Evolutionary conservation across 2,113 vertebrate species (phyloP), one percentile per base, ranked within the genome.

Genomic region (Myanophis thanlyinensis): DNA sequence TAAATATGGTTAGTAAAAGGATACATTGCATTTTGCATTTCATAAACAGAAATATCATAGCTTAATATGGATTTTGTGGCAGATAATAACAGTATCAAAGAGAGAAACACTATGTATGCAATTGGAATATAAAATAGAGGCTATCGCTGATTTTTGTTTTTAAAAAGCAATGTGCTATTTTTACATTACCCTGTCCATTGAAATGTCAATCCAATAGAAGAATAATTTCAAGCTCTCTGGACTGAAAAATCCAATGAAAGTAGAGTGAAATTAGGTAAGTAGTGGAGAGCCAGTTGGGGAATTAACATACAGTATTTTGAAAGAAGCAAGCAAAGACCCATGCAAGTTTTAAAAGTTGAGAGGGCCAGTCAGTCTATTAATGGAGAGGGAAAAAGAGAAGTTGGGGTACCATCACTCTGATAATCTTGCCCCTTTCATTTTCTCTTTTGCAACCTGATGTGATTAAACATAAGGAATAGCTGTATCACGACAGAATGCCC

Each of bases 1-100:
- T 98, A 97, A 96, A 97, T 94, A 96, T 96, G 96, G 93, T 91
- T 96, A 95, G 94, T 93, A 95, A 97, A 97, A 97, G 94, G 96
- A 94, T 97, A 96, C 95, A 97, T 97, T 97, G 97, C 94, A 93
- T 95, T 96, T 89, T 90, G 94, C 95, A 87, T 93, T 95, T 97
- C 97, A 97, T 97, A 97, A 96, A 94, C 94, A 92, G 90, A 93
- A 94, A 95, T 95, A 11, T 95, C 95, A 97, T 96, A 95, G 95
- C 95, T 95, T 96, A 95, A 95, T 95, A 89, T 95, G 91, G 93
- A 95, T 97, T 97, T 97, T 97, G 95, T 0, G 1, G 85, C 95
- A 91, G 96, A 94, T 97, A 96, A 95, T 95, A 95, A 94, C 67
- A 89, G 54, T 92, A 94, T 54, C 95, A 94, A 94, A 95, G 89